Evolutionary conservation across 2,797 vertebrate species (phyloP).

Genomic region (Synanceia verrucosa): DNA sequence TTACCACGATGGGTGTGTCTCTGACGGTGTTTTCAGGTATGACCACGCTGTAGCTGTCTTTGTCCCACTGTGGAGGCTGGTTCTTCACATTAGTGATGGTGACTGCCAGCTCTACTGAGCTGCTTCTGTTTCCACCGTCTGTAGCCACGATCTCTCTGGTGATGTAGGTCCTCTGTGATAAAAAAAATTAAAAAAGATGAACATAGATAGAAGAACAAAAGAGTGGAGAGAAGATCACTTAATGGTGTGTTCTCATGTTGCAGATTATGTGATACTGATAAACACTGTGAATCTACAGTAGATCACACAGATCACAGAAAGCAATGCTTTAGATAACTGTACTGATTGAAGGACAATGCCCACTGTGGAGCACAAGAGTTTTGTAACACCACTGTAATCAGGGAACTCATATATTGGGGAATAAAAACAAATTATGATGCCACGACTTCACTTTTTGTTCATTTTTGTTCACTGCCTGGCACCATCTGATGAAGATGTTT

Average conservation of each 20-base stretch:
- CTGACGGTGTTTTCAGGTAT: slow-evolving; percentile 86
- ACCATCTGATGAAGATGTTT: not conserved
- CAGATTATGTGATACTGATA: not conserved
- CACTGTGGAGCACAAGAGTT: slow-evolving; percentile 3
- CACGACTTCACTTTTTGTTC: not conserved
- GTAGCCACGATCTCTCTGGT: slow-evolving; percentile 85
- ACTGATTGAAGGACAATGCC: not conserved
- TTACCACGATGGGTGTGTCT: slow-evolving; percentile 84
- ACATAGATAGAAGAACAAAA: not conserved
- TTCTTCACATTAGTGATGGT: slow-evolving; percentile 88
- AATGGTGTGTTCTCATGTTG: not conserved
- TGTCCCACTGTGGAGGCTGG: slow-evolving; percentile 90
- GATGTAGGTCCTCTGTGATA: slow-evolving; percentile 84
- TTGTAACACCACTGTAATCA: slow-evolving; percentile 22
- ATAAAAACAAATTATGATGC: not conserved
- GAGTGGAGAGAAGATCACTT: not conserved
- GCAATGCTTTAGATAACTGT: slow-evolving; percentile 7
- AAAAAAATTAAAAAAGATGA: not conserved
- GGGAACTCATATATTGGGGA: not conserved
- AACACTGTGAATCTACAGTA: slow-evolving; percentile 6
- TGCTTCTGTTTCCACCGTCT: slow-evolving; percentile 88
- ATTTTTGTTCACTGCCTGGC: not conserved
- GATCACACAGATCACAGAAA: slow-evolving; percentile 2
- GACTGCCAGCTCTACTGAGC: slow-evolving; percentile 85
- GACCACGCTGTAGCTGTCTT: slow-evolving; percentile 85